Conservation (phyloP, 2,888 invertebrate genomes). For the Brassicogethes aeneus region DNA sequence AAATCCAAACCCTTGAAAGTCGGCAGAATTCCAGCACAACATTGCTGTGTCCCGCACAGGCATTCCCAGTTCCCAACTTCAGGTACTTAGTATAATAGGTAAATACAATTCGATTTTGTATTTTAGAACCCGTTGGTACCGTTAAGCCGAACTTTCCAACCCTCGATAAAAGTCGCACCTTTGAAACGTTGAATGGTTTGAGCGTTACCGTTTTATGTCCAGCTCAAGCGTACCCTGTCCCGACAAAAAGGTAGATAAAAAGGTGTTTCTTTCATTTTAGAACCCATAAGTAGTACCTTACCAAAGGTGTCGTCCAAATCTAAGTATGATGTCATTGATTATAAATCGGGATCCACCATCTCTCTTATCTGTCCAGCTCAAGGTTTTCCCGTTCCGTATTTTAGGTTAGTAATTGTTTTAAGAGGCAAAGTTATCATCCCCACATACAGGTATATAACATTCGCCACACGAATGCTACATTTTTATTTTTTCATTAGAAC, state of each 20-base stretch:
- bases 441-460: slow-evolving; percentile 10
- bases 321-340: slow-evolving; percentile 35
- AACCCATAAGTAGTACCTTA: slow-evolving; percentile 45
- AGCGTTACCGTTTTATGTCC: slow-evolving; percentile 62
- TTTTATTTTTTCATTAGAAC: slow-evolving; percentile 23
- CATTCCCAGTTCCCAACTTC: slow-evolving; percentile 61
- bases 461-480: slow-evolving; percentile 25
- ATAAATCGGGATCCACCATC: slow-evolving; percentile 33
- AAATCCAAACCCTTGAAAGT: slow-evolving; percentile 27
- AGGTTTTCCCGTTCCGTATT: slow-evolving; percentile 52
- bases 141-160: slow-evolving; percentile 55
- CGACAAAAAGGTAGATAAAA: not conserved
- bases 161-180: slow-evolving; percentile 55
- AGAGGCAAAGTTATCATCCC: slow-evolving; percentile 1
- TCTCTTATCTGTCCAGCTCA: slow-evolving; percentile 63
- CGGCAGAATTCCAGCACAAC: slow-evolving; percentile 34
- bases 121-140: slow-evolving; percentile 49
- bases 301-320: slow-evolving; percentile 41
- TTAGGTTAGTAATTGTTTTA: slow-evolving; percentile 42
- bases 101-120: slow-evolving; percentile 9
- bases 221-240: slow-evolving; percentile 39
- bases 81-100: slow-evolving; percentile 44
- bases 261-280: slow-evolving; percentile 29
- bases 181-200: slow-evolving; percentile 43
- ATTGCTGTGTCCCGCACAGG: slow-evolving; percentile 55